Conservation (phyloP, 2,113 vertebrate genomes). For the Eublepharis macularius region DNA sequence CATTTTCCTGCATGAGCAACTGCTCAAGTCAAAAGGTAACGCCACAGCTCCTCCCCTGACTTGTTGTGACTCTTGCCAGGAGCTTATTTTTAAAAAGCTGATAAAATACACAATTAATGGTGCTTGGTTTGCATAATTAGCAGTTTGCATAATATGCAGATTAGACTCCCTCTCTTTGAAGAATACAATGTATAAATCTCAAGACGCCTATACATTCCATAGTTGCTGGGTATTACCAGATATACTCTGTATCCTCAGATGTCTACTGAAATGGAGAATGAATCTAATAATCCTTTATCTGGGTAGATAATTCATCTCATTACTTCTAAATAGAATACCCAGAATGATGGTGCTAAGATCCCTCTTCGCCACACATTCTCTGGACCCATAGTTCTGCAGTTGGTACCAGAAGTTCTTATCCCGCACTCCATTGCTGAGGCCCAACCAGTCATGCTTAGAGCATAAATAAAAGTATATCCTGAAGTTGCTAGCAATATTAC, state of each 20-base stretch:
- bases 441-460: background rate
- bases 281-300: background rate
- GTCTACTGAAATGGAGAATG: background rate
- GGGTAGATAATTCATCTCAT: background rate
- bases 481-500: background rate
- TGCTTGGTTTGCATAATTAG: background rate
- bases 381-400: background rate
- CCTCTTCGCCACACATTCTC: background rate
- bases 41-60: background rate
- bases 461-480: background rate
- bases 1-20: background rate
- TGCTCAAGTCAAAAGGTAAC: no score
- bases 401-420: background rate
- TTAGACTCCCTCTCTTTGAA: background rate
- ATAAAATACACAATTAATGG: no score
- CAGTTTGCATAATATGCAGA: background rate
- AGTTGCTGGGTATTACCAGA: background rate
- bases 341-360: background rate
- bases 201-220: background rate
- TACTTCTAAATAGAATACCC: background rate
- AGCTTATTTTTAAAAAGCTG: background rate
- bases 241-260: background rate
- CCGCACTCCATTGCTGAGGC: background rate
- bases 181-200: background rate
- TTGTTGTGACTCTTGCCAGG: background rate